These are phyloP conservation scores for Scaptomyza cyrtandrae DNA, from an alignment of 2,888 invertebrate species.

Conservation along the genomic window DNA sequence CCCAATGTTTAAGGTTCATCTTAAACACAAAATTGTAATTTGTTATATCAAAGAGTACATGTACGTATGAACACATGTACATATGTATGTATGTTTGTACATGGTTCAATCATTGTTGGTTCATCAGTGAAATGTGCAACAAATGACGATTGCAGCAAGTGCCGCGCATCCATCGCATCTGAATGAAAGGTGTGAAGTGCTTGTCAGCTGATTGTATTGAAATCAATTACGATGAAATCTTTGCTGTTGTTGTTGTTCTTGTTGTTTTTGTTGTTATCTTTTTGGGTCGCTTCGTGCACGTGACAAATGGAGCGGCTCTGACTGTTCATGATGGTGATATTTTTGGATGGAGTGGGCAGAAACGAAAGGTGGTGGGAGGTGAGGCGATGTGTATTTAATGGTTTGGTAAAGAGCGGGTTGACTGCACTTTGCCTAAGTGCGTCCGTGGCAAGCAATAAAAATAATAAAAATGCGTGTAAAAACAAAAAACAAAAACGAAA, in stretches of 20 bases:
- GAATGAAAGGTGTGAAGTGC: conserved; percentile 47
- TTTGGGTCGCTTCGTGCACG: conserved; percentile 61
- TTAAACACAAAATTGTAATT: no score
- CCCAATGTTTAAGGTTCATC: no score
- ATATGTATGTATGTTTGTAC: no score
- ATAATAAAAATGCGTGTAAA: conserved; percentile 36
- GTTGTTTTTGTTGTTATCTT: conserved; percentile 54
- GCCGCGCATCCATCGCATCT: conserved; percentile 23
- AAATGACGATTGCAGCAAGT: conserved; percentile 29
- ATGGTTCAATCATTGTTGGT: no score
- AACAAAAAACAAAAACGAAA: background rate
- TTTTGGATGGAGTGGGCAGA: background rate
- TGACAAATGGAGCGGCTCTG: conserved; percentile 53
- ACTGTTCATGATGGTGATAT: conserved; percentile 19
- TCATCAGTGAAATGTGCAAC: background rate
- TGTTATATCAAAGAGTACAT: no score
- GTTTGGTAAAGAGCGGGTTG: conserved; percentile 40
- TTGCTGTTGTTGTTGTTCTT: conserved; percentile 49
- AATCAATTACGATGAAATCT: conserved; percentile 67
- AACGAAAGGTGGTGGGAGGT: background rate
- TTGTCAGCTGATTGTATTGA: conserved; percentile 30
- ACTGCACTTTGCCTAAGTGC: conserved; percentile 66
- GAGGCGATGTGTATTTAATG: background rate
- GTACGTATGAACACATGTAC: no score
- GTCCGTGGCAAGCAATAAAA: conserved; percentile 62